Base-by-base conservation (phyloP, 2,888 invertebrate genomes). In the Eupithecia centaureata region DNA sequence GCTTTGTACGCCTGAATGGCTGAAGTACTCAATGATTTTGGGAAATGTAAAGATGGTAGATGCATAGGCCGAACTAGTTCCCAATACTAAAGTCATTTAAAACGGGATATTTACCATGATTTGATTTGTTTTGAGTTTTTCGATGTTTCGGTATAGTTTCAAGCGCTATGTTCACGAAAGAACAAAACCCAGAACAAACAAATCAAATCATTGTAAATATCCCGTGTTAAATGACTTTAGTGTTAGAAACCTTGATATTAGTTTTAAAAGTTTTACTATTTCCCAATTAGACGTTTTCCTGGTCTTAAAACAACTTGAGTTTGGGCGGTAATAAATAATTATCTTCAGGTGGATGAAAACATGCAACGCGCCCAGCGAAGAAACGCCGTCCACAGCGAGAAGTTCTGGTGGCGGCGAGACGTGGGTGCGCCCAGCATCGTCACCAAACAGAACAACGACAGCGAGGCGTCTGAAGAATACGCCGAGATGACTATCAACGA, bases 321-420 rank as follows among this genome's bases (percentile, higher is more conserved):
- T 2, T 8, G n/a, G n/a, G 7, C n/a, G 38, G 42, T 18, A 47
- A 4, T 1, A 22, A 22, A 22, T 12, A 22, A 47, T 47, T 4
- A 47, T 47, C 28, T 56, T 56, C n/a, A 56, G 95, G 96, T 98
- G 62, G 98, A 99, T 85, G 99, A 99, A 90, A 99, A 99, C 88
- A 98, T 99, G 98, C 96, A 96, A 82, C 96, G 96, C 65, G 99
- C 99, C 0, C 99, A 99, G 92, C 97, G 96, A 81, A 95, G 97
- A 65, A 96, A 98, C 88, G 99, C 99, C 5, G 96, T 97, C 64
- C 94, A 94, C 58, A 94, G 94, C 65, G 95, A 97, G 86, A 97
- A 96, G 85, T 99, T 99, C 93, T 98, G 98, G 97, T 99, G 99
- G 94, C 95, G 98, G 25, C 95, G 95, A 77, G 97, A 97, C 83